A percentile compares a stretch with the other conserved stretches of the same genome.
Evolutionary conservation across 2,113 vertebrate genomes (phyloP).

Genomic region (Baryphthengus martii): DNA sequence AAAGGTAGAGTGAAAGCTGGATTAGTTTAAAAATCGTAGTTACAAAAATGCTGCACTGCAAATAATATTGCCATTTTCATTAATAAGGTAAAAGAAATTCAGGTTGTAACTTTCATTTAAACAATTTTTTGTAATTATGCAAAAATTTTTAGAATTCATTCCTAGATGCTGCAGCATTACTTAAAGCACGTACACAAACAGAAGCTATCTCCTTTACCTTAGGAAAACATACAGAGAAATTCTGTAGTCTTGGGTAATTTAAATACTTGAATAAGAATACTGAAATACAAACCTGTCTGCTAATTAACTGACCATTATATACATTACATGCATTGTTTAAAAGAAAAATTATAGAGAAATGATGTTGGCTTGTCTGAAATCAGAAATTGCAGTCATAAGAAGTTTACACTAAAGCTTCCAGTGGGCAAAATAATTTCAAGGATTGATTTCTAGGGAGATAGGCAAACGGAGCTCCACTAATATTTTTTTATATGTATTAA

Average conservation of each 20-base stretch:
- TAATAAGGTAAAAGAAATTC: background rate
- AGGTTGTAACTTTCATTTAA: background rate
- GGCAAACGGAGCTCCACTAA: background rate
- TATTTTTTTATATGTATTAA: background rate
- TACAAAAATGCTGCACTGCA: background rate
- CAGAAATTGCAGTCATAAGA: background rate
- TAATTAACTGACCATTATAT: background rate
- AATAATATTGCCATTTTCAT: background rate
- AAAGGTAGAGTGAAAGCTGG: background rate
- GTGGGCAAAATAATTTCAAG: background rate
- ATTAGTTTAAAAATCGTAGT: slow-evolving; percentile 39
- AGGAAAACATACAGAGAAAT: background rate
- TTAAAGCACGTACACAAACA: background rate
- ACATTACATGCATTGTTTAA: background rate
- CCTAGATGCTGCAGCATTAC: background rate
- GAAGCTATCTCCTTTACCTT: background rate
- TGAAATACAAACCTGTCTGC: background rate
- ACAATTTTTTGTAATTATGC: background rate
- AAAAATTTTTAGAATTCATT: background rate
- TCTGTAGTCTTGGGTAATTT: background rate
- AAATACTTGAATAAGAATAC: background rate
- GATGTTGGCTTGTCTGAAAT: background rate
- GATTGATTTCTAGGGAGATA: background rate
- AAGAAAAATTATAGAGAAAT: background rate
- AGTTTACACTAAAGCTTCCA: background rate